These are phyloP conservation scores for Hypena proboscidalis DNA, from an alignment of 2,888 invertebrate genomes.

Conservation along the genomic window DNA sequence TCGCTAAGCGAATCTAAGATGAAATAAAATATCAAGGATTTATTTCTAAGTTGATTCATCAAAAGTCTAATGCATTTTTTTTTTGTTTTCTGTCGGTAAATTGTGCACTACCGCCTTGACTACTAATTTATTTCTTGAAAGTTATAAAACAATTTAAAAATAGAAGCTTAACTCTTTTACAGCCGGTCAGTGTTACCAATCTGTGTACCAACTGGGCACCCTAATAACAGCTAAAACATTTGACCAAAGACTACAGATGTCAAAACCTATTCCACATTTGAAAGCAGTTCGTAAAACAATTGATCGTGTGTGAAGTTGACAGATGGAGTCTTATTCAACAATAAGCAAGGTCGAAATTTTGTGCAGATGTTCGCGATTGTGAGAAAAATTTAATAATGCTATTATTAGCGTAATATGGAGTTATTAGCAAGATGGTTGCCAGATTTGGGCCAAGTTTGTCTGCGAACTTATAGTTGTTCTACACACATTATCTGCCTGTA, in stretches of 20 bases:
- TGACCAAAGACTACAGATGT: constrained; percentile 41
- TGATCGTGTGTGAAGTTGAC: constrained; percentile 30
- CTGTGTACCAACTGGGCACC: background rate
- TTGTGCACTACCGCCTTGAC: too few species aligned
- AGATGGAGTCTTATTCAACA: constrained; percentile 41
- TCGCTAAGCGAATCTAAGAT: background rate
- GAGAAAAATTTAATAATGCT: constrained; percentile 19
- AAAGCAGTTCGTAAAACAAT: constrained; percentile 39
- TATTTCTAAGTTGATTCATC: too few species aligned
- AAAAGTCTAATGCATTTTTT: too few species aligned
- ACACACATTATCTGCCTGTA: background rate
- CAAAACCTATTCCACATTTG: constrained; percentile 32
- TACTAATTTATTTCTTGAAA: too few species aligned
- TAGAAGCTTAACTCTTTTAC: background rate
- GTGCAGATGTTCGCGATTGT: constrained; percentile 38
- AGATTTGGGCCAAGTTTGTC: constrained; percentile 7
- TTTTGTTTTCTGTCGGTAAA: too few species aligned
- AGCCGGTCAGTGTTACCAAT: too few species aligned
- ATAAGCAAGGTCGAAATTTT: constrained; percentile 38
- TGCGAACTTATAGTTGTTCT: too few species aligned
- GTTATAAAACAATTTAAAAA: background rate
- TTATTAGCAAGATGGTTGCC: constrained; percentile 8
- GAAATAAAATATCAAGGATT: background rate
- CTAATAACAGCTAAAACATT: constrained; percentile 33
- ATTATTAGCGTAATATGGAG: constrained; percentile 4